Evolutionary conservation across 2,113 vertebrate species (phyloP).

Genomic region (Protobothrops mucrosquamatus): DNA sequence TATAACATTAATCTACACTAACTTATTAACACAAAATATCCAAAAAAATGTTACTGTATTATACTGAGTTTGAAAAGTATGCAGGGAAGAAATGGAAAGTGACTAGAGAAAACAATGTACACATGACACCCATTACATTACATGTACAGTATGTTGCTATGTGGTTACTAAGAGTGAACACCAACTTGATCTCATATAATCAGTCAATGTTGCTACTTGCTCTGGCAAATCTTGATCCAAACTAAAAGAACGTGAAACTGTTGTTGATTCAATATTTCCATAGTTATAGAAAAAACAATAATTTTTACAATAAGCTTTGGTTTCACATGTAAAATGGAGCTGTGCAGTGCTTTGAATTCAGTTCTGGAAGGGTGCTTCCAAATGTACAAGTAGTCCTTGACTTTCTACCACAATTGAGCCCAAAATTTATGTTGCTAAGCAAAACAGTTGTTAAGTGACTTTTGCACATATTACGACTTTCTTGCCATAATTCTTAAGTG

Average conservation of each 20-base stretch:
- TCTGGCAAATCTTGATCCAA: background rate
- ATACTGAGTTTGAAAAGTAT: background rate
- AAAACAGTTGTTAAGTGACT: background rate
- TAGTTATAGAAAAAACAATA: background rate
- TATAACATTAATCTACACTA: background rate
- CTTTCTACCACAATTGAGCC: background rate
- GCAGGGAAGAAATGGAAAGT: background rate
- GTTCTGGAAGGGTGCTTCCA: background rate
- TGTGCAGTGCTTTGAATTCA: background rate
- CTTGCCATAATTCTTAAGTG: no score
- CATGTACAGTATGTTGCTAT: background rate
- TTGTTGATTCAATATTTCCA: background rate
- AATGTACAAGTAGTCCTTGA: background rate
- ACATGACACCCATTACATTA: background rate
- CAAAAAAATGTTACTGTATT: background rate
- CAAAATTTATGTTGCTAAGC: no score
- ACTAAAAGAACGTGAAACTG: background rate
- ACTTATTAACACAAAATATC: background rate
- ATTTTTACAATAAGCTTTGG: background rate
- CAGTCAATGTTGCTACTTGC: background rate
- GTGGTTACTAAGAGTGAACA: background rate
- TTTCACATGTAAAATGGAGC: background rate
- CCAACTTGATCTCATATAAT: background rate
- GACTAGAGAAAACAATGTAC: background rate
- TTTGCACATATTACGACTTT: background rate